phyloP scores from a whole-genome alignment of 2,797 vertebrate species.

The Protonibea diacanthus region DNA sequence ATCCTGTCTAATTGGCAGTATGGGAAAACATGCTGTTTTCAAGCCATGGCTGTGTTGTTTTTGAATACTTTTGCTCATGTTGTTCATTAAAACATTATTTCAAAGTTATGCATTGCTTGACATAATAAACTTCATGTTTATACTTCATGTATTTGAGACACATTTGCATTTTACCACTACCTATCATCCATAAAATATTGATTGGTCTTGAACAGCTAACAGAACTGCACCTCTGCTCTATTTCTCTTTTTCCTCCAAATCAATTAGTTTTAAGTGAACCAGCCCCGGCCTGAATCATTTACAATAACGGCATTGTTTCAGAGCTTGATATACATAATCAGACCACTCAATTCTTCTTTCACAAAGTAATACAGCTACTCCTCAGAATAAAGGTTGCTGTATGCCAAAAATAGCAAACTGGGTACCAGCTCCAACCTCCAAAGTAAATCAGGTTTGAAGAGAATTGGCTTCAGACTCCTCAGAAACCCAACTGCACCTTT shows the following conservation, averaged over 20 bases:
- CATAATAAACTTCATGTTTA: constrained; percentile 62
- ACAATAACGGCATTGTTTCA: constrained; percentile 72
- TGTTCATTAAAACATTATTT: constrained; percentile 59
- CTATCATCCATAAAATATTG: constrained; percentile 60
- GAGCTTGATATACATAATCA: constrained; percentile 67
- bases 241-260: constrained; percentile 61
- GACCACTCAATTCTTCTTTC: constrained; percentile 58
- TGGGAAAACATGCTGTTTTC: constrained; percentile 51
- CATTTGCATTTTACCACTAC: constrained; percentile 47
- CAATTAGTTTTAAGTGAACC: constrained; percentile 64
- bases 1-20: constrained; percentile 44
- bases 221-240: constrained; percentile 27
- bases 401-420: constrained; percentile 73
- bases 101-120: constrained; percentile 50
- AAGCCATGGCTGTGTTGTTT: constrained; percentile 46
- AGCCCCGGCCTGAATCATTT: constrained; percentile 43
- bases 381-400: constrained; percentile 45
- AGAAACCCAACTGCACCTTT: constrained; percentile 39
- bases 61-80: constrained; percentile 41
- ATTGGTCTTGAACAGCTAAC: constrained; percentile 38
- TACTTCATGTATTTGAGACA: constrained; percentile 49
- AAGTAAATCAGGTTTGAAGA: constrained; percentile 68
- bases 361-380: constrained; percentile 50
- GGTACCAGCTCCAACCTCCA: constrained; percentile 64
- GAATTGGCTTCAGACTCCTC: constrained; percentile 52